Evolutionary conservation across 2,113 vertebrate species (phyloP), one percentile per base, ranked within the genome.

Genomic region (Garra rufa): DNA sequence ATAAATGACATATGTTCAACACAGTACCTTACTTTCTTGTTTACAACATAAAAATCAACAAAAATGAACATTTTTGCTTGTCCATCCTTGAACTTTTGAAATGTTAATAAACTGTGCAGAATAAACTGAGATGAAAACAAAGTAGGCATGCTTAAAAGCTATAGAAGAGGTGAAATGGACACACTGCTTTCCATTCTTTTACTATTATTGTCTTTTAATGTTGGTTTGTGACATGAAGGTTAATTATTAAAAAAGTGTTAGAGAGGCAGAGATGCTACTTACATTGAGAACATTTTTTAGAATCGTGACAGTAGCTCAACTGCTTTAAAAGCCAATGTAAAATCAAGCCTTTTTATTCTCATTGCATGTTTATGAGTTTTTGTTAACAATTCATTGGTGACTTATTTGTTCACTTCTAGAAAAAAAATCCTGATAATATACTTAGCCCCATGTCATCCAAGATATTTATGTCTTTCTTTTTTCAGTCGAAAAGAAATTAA

Each of bases 111-210:
- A 73, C 9, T 34, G n/a, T 70, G 77, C 28, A 48, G 81, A 57
- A 80, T 88, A 75, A 88, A 71, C 13, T 43, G 44, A 83, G 15
- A 67, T 75, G 11, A 80, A 85, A 70, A 52, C 59, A 48, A 55
- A 9, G 30, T 69, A 46, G 6, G 28, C 30, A 52, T 57, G 24
- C 69, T 59, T 46, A 41, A 28, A 61, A 50, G 44, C 24, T 30
- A 9, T 14, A 75, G 24, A 75, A 28, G 19, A 50, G 6, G 30
- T 38, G 19, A 76, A 30, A 44, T 75, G n/a, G 69, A 50, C 26
- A 17, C 24, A 26, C 26, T 48, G 13, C 6, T 75, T 52, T 75
- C 24, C 15, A 30, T 3, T 30, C 63, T 19, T 34, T 67, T 21
- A 34, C 24, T 75, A 6, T 75, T 50, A 52, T 75, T 50, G 8